Evolutionary conservation across 1,140 invertebrate species (phyloP).

Genomic region (Periplaneta americana): DNA sequence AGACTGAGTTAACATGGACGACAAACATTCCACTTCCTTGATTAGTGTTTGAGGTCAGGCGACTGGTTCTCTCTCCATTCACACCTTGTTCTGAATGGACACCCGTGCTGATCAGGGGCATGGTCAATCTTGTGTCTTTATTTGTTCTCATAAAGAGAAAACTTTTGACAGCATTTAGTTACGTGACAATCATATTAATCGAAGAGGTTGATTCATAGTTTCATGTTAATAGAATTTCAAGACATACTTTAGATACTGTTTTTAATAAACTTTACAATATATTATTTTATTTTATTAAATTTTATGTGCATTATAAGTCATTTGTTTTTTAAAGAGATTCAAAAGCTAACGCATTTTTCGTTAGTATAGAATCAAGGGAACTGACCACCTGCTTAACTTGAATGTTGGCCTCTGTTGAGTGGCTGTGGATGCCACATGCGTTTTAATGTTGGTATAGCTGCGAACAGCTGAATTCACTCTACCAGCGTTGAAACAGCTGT

Average conservation of each 20-base stretch:
- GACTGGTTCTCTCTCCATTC: neutral
- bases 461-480: neutral
- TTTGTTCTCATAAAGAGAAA: neutral
- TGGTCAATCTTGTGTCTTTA: neutral
- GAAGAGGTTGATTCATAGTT: too few relatives aligned
- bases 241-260: too few relatives aligned
- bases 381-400: neutral
- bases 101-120: neutral
- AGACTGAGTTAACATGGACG: neutral
- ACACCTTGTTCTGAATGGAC: neutral
- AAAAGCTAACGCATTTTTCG: too few relatives aligned
- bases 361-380: too few relatives aligned
- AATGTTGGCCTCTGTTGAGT: neutral
- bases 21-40: constrained; percentile 1
- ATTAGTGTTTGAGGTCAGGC: constrained; percentile 5
- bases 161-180: neutral
- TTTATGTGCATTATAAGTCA: too few relatives aligned
- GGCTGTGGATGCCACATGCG: neutral
- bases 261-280: too few relatives aligned
- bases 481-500: too few relatives aligned
- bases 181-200: neutral
- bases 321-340: too few relatives aligned
- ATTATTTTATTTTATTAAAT: too few relatives aligned
- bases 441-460: neutral
- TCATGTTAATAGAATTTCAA: too few relatives aligned